Evolutionary conservation across 1,140 invertebrate genomes (phyloP).

Genomic region (Aphaenogaster ashmeadi): DNA sequence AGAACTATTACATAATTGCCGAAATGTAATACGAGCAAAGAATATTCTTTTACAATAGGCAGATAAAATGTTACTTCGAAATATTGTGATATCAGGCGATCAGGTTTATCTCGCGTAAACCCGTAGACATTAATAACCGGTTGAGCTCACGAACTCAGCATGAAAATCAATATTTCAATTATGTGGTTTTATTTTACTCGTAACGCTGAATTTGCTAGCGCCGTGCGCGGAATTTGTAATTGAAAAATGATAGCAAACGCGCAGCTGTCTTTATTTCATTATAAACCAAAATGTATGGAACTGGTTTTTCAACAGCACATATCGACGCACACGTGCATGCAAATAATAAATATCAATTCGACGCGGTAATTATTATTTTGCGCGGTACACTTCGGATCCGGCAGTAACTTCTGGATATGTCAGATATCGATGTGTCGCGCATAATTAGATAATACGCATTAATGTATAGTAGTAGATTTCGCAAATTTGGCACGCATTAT

Average conservation of each 20-base stretch:
- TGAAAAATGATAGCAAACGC: slow-evolving; percentile 56
- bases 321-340: background rate
- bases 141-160: slow-evolving; percentile 45
- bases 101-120: slow-evolving; percentile 52
- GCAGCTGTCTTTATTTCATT: slow-evolving; percentile 50
- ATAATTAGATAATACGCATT: slow-evolving; percentile 27
- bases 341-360: slow-evolving; percentile 57
- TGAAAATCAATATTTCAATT: slow-evolving; percentile 64
- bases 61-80: slow-evolving; percentile 40
- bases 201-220: slow-evolving; percentile 34
- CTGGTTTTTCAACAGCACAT: slow-evolving; percentile 45
- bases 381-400: slow-evolving; percentile 20
- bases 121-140: slow-evolving; percentile 54
- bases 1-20: slow-evolving; percentile 6
- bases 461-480: background rate
- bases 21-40: slow-evolving; percentile 12
- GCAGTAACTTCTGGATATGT: slow-evolving; percentile 16
- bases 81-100: slow-evolving; percentile 38
- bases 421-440: slow-evolving; percentile 1
- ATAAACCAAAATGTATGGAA: slow-evolving; percentile 58
- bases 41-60: slow-evolving; percentile 40
- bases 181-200: slow-evolving; percentile 60
- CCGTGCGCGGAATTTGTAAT: slow-evolving; percentile 41
- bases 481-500: background rate
- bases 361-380: slow-evolving; percentile 49